Percentiles rank a stretch among this genome's conserved stretches.
Evolutionary conservation across 2,797 vertebrate species (phyloP).

Genomic region (Remorina albescens): DNA sequence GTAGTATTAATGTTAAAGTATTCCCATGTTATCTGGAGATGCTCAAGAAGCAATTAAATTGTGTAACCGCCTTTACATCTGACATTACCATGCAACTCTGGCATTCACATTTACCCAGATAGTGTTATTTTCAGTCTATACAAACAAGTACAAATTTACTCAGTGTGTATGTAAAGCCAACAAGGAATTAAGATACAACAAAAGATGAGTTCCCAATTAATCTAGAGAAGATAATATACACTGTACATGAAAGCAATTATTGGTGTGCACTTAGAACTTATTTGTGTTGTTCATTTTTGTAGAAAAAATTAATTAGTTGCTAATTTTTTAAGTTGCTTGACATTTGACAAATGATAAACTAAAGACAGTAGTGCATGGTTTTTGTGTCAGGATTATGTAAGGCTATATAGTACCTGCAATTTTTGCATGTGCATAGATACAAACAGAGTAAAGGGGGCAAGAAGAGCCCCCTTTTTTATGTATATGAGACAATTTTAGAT

Average conservation of each 20-base stretch:
- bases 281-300: background rate
- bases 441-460: too few species aligned
- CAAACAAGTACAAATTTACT: background rate
- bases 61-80: conserved; percentile 11
- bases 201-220: too few species aligned
- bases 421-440: background rate
- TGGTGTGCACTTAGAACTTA: conserved; percentile 11
- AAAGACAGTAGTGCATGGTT: conserved; percentile 8
- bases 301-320: background rate
- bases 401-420: conserved; percentile 5
- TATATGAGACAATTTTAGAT: background rate
- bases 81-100: conserved; percentile 2
- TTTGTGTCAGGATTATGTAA: conserved; percentile 1
- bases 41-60: conserved; percentile 1
- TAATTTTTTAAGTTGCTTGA: background rate
- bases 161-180: background rate
- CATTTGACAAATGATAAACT: background rate
- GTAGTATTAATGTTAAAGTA: too few species aligned
- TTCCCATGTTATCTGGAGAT: conserved; percentile 46
- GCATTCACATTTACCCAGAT: background rate
- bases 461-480: too few species aligned
- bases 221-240: background rate
- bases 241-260: background rate
- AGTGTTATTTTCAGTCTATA: background rate
- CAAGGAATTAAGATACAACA: background rate